Evolutionary conservation across 2,888 invertebrate species (phyloP).

Genomic region (Melipona beecheii): DNA sequence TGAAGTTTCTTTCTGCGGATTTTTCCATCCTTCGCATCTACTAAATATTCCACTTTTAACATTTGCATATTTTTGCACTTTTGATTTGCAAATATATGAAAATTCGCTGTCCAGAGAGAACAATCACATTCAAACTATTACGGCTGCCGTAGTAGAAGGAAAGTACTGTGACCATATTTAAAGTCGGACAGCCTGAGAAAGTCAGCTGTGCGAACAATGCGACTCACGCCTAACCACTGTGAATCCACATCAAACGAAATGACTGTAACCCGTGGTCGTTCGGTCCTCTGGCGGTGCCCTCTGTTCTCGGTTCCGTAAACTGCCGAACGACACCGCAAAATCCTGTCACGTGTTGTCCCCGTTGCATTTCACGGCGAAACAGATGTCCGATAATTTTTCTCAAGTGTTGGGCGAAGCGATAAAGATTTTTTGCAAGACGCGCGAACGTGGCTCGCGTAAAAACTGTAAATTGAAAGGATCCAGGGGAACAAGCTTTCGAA

Average conservation of each 20-base stretch:
- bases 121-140: background rate
- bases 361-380: conserved; percentile 29
- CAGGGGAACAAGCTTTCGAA: no score
- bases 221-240: conserved; percentile 70
- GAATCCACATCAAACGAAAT: conserved; percentile 73
- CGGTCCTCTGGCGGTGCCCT: conserved; percentile 30
- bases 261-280: conserved; percentile 39
- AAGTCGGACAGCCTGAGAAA: conserved; percentile 51
- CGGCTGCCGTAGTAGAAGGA: conserved; percentile 42
- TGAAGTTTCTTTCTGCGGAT: no score
- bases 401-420: background rate
- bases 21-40: no score
- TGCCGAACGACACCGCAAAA: conserved; percentile 32
- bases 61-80: no score
- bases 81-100: no score
- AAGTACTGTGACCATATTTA: conserved; percentile 63
- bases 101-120: background rate
- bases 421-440: conserved; percentile 21
- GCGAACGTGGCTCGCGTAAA: background rate
- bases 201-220: conserved; percentile 71
- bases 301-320: conserved; percentile 27
- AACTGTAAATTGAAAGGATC: background rate
- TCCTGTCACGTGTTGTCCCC: conserved; percentile 31
- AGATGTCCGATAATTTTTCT: conserved; percentile 38
- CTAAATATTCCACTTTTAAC: no score